A percentile compares a stretch with the other conserved stretches of the same genome.
These are phyloP conservation scores for Tyrannus savana DNA, from an alignment of 2,113 vertebrate genomes.

Conservation along the genomic window DNA sequence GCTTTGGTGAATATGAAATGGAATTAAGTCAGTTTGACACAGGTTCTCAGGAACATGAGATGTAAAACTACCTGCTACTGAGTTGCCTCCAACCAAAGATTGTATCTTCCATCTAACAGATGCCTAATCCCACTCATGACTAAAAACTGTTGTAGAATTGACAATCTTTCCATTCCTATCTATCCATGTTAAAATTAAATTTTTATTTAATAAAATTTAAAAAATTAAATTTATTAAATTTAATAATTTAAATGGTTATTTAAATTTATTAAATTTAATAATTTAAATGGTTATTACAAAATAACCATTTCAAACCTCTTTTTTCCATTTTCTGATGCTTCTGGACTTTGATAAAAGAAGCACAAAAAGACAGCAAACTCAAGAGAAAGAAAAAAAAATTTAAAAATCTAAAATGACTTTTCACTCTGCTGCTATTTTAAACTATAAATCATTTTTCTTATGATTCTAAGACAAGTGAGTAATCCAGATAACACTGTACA, in stretches of 20 bases:
- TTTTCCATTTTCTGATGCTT: not conserved
- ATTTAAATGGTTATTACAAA: too few relatives aligned
- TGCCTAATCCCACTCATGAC: not conserved
- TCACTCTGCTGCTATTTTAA: not conserved
- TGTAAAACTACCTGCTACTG: not conserved
- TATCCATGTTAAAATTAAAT: not conserved
- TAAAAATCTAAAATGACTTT: not conserved
- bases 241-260: too few relatives aligned
- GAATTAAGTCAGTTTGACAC: not conserved
- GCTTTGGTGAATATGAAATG: not conserved
- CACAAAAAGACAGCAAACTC: not conserved
- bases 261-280: too few relatives aligned
- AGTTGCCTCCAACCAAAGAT: not conserved
- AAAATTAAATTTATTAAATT: too few relatives aligned
- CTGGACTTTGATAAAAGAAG: not conserved
- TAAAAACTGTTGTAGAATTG: accelerated
- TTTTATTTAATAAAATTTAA: not conserved
- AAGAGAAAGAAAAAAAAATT: not conserved
- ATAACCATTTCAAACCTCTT: not conserved
- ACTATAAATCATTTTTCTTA: not conserved
- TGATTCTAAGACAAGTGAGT: not conserved
- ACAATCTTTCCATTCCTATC: not conserved
- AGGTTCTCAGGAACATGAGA: not conserved
- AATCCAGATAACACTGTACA: not conserved
- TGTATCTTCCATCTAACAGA: not conserved